Base-by-base conservation (phyloP, 2,797 vertebrate genomes). In the Rhinella marina region DNA sequence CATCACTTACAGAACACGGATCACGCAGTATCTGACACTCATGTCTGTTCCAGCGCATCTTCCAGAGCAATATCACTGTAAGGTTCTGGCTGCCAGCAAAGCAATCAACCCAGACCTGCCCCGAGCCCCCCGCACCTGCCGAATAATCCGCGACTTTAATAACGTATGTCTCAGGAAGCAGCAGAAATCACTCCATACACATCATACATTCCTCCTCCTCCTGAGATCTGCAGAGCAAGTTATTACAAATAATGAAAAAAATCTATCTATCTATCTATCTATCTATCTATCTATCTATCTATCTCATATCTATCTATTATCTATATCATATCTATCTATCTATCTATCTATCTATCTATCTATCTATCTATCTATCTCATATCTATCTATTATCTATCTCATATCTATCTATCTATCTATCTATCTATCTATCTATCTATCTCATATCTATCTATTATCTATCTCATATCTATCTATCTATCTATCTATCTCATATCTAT, bases 181-280 rank as follows among this genome's bases (percentile, higher is more conserved):
- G 54, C 66, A 19, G 25, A 73, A 32, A 73, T 52, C 77, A 62
- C 16, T 81, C 52, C 57, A 27, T 17, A 25, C 16, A 25, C 27
- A 59, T 16, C 12, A 25, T 81, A 82, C 13, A 75, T 87, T 19
- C 59, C 68, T 29, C 64, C 54, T 10, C 29, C 52, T 75, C 66
- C 27, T 10, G 78, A 57, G 85, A 86, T 62, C n/a, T 10, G 14
- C 8, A 50, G 52, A 73, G 29, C 27, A 21, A n/a, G 25, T 48
- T 75, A 81, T 78, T 70, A 52, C 81, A 83, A 32, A 32, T 72
- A 70, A 82, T 82, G 25, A 83, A 83, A 70, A 41, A 56, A 70
- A 29, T 66, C 23, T 66, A 25, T 66, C 7, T 66, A 66, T 64
- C 2, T 70, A 41, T 12, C 25, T 12, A 66, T 66, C 12, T 27